Base-by-base conservation (phyloP, 2,113 vertebrate genomes). In the Cyanoderma ruficeps region DNA sequence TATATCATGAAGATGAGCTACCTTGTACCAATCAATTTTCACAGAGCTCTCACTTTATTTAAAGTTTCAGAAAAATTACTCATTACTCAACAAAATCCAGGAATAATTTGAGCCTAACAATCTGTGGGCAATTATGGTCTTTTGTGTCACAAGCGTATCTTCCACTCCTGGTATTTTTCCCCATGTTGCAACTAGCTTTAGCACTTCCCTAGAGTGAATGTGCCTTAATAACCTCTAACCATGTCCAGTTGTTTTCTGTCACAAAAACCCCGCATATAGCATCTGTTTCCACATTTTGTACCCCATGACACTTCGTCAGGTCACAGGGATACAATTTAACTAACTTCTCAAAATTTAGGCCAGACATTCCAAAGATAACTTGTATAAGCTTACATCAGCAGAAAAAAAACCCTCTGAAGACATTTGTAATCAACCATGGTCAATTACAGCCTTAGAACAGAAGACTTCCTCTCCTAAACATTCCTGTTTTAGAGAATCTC, bases 391-490 rank as follows among this genome's bases (percentile, higher is more conserved):
- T 47, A 13, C 1, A 33, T 10, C 19, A 20, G 28, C 52, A 67
- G 52, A 33, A 60, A 55, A 80, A 80, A 53, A 21, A 3, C 4
- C 42, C 1, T 18, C 7, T 27, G 11, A 47, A 74, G 39, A 21
- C 1, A 6, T 41, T 27, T 57, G 10, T 49, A 8, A 10, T 5
- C 0, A 3, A 53, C 21, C n/a, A 39, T 0, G 0, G 20, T 16
- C 22, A 31, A 50, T 27, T 47, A 42, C 46, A 76, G 23, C 13
- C 31, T 49, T 44, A 24, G 24, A 57, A 63, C 11, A 61, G 5
- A 33, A 6, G 7, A 35, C 7, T 65, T 70, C 30, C 35, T 72
- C 53, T 59, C 39, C 15, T 33, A 25, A 63, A 17, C 8, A 2
- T 4, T 30, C 70, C 24, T 33, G 6, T 27, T 85, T 27, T 23